Evolutionary conservation across 2,113 vertebrate species (phyloP), one percentile per base, ranked within the genome.

Genomic region (Dolichotis patagonum): DNA sequence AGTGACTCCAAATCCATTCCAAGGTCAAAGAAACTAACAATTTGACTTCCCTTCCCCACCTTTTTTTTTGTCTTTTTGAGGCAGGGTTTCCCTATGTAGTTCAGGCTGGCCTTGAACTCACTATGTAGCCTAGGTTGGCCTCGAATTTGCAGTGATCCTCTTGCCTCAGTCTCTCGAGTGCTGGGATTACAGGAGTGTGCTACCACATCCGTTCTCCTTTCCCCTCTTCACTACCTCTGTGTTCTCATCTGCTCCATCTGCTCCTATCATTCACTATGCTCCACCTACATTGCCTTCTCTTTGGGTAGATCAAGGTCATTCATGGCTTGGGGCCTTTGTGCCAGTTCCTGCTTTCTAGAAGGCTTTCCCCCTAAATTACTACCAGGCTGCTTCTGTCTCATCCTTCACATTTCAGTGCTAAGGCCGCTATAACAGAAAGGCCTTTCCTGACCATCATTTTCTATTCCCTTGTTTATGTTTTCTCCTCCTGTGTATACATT

Each of bases 241-340:
- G 22, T 54, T 67, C 46, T 28, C n/a, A 2, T 5, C 28, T 38
- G 32, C 89, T 82, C 49, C 43, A 28, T 32, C 56, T 1, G 0
- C 46, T 90, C 22, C 69, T 24, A 83, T 35, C 46, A 2, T 38
- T 85, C 63, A 12, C 81, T 49, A 8, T 2, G 58, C 63, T 88
- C 52, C 49, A n/a, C 75, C 80, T 83, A 16, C 67, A 7, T 67
- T 43, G 54, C 95, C 84, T 84, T 89, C 87, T 96, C 46, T 90
- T 75, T 71, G 69, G 81, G 78, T 82, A 80, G 52, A 80, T 85
- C 80, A 92, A 89, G 93, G 80, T 97, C 96, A 86, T 75, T 65
- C 49, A 24, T 63, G 26, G 94, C 65, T 91, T n/a, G 32, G 35
- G 78, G 96, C 60, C 58, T 90, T 52, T 41, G 49, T 2, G 46